These are phyloP conservation scores for Dasysyrphus albostriatus DNA, from an alignment of 2,888 invertebrate species.

Conservation along the genomic window DNA sequence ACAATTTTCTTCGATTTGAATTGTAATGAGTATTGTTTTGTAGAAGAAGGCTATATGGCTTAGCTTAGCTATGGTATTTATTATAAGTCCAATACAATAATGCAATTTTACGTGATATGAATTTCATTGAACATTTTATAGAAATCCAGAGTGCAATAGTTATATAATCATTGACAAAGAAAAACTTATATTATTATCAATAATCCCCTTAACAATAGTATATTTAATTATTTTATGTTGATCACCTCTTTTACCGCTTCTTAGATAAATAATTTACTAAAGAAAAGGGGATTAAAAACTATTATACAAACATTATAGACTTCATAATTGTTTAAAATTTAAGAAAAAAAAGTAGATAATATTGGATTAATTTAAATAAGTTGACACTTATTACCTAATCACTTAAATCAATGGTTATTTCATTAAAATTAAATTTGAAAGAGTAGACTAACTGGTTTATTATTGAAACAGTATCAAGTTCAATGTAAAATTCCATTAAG, in stretches of 20 bases:
- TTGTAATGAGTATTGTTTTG: slow-evolving; percentile 47
- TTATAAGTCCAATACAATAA: slow-evolving; percentile 14
- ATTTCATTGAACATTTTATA: not conserved
- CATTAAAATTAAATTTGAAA: not conserved
- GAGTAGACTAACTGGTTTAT: not conserved
- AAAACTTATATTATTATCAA: not conserved
- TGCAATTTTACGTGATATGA: slow-evolving; percentile 30
- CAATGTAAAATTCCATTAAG: slow-evolving; percentile 7
- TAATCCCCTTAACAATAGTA: not conserved
- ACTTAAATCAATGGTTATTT: not conserved
- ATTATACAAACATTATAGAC: not conserved
- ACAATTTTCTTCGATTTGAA: slow-evolving; percentile 70
- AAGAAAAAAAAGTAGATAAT: not conserved
- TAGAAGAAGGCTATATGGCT: slow-evolving; percentile 8
- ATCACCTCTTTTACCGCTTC: not conserved
- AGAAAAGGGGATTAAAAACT: not conserved
- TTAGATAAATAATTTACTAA: not conserved
- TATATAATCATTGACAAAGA: not conserved
- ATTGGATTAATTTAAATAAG: slow-evolving; percentile 18
- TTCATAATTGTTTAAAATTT: not conserved
- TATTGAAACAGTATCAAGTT: slow-evolving; percentile 18
- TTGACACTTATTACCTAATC: slow-evolving; percentile 23
- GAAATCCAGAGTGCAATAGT: not conserved
- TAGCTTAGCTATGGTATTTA: not conserved
- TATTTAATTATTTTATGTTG: slow-evolving; percentile 10